phyloP scores from a whole-genome alignment of 2,888 invertebrate genomes.

The Girardia tigrina region DNA sequence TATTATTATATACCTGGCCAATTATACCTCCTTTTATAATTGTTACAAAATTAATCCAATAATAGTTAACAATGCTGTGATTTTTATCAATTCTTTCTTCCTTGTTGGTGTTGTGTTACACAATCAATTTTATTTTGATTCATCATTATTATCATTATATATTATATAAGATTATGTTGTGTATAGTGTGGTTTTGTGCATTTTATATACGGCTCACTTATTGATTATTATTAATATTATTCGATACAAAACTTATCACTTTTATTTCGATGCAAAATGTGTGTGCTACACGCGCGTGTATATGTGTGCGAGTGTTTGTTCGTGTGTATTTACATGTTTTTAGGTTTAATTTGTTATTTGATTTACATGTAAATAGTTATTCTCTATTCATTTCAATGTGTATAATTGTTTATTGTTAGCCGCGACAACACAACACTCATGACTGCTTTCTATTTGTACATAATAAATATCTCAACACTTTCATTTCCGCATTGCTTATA shows the following conservation, averaged over 20 bases:
- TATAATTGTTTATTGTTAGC: not conserved
- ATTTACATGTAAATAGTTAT: constrained; percentile 9
- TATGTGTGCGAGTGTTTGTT: not conserved
- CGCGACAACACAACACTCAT: constrained; percentile 15
- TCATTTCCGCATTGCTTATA: constrained; percentile 14
- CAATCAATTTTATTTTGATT: constrained; percentile 17
- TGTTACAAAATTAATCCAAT: not conserved
- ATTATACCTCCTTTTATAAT: constrained; percentile 12
- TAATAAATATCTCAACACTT: not conserved
- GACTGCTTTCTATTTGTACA: constrained; percentile 23
- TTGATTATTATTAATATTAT: not conserved
- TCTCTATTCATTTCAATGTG: not conserved
- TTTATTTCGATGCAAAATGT: constrained; percentile 7
- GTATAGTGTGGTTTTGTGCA: not conserved
- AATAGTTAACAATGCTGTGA: constrained; percentile 6
- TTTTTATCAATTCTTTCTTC: constrained; percentile 21
- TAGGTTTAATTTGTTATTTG: constrained; percentile 4
- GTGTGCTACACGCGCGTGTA: too few species aligned
- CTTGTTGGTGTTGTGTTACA: constrained; percentile 21
- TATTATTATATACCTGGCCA: not conserved
- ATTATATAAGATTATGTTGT: not conserved
- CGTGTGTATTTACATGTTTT: constrained; percentile 12
- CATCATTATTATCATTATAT: not conserved
- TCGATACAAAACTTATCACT: too few species aligned
- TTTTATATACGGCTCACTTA: constrained; percentile 21